phyloP scores from a whole-genome alignment of 2,888 invertebrate species.

The Thyatira batis region DNA sequence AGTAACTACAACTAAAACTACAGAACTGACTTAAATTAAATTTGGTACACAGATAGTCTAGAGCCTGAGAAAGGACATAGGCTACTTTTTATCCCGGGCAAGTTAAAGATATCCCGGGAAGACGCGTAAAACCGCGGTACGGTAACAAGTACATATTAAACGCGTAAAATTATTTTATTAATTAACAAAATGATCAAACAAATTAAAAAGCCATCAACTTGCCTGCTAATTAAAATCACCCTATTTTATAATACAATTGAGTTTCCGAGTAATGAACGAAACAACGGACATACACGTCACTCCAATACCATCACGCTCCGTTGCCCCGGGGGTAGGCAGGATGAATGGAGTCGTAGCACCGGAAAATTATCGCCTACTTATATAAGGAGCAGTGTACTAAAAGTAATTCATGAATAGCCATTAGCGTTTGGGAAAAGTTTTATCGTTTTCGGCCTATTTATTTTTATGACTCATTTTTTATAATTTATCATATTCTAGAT shows the following conservation, averaged over 20 bases:
- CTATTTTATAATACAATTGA: not conserved
- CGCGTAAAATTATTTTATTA: too few species aligned
- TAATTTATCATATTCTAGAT: not conserved
- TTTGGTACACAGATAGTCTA: too few species aligned
- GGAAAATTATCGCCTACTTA: not conserved
- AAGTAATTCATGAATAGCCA: not conserved
- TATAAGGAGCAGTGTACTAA: not conserved
- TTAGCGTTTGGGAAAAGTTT: not conserved
- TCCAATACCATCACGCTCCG: constrained; percentile 1
- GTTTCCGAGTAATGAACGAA: not conserved
- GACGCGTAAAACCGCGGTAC: too few species aligned
- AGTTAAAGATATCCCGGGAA: too few species aligned
- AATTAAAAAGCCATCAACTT: too few species aligned
- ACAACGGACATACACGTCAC: not conserved
- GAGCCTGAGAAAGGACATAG: too few species aligned
- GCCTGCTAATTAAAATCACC: not conserved
- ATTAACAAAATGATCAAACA: too few species aligned
- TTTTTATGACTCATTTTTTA: not conserved
- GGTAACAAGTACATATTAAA: too few species aligned
- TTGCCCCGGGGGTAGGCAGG: not conserved
- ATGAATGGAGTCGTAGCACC: not conserved
- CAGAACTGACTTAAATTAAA: too few species aligned
- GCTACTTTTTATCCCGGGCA: too few species aligned
- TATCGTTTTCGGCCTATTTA: not conserved
- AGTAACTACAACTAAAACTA: too few species aligned